Conservation (phyloP, 2,113 vertebrate genomes). For the Zingel zingel region DNA sequence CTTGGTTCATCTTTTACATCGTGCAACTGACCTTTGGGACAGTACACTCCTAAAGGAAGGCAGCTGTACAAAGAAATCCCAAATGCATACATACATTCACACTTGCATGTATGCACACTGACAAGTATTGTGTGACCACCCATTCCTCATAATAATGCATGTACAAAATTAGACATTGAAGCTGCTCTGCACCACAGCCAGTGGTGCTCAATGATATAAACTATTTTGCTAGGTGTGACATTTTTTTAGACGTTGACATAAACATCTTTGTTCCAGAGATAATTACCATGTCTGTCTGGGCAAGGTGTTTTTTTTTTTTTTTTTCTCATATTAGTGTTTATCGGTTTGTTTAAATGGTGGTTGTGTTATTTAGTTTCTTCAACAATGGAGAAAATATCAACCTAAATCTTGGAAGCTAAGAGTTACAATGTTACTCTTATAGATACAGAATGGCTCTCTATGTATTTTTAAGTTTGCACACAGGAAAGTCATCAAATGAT, state of each 20-base stretch:
- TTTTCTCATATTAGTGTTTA: background rate
- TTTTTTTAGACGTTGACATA: constrained; percentile 5
- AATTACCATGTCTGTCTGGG: background rate
- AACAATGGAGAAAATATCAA: background rate
- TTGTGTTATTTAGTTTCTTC: background rate
- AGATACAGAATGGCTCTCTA: constrained; percentile 21
- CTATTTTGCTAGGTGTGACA: constrained; percentile 22
- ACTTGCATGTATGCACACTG: constrained; percentile 21
- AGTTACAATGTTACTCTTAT: background rate
- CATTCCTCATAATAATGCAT: constrained; percentile 19
- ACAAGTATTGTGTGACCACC: constrained; percentile 15
- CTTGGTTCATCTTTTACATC: background rate
- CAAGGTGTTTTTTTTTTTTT: background rate
- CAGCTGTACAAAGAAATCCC: constrained; percentile 23
- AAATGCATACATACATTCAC: constrained; percentile 13
- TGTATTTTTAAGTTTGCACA: constrained; percentile 25
- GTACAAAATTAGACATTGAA: constrained; percentile 6
- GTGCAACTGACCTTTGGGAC: constrained; percentile 19
- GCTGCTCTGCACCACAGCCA: constrained; percentile 46
- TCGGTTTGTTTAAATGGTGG: constrained; percentile 11
- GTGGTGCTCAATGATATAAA: constrained; percentile 18
- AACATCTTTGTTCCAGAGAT: constrained; percentile 9
- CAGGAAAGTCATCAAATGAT: constrained; percentile 17
- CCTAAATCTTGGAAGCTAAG: background rate
- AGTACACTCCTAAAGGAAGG: constrained; percentile 14